Evolutionary conservation across 2,113 vertebrate species (phyloP), one percentile per base, ranked within the genome.

Genomic region (Pycnonotus jocosus): DNA sequence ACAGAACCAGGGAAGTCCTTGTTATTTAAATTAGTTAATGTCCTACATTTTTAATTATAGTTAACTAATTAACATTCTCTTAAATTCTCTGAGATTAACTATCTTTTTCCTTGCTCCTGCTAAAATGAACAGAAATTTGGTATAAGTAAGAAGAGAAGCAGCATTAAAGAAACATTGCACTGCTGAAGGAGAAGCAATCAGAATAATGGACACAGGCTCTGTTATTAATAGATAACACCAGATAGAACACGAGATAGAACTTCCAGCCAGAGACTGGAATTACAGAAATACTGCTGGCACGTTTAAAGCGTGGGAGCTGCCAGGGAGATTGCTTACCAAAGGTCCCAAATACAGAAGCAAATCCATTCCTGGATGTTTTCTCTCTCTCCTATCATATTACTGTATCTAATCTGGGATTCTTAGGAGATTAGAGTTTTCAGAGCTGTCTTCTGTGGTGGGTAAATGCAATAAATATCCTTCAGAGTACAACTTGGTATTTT

Each of bases 401-500:
- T 78, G 56, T 33, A 64, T 60, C 94, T 90, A 94, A 81, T 90
- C 86, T 76, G 58, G 82, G 80, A 90, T 90, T 95, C 56, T 53
- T 44, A 21, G n/a, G 72, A 88, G 88, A 94, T 93, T 17, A 83
- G 60, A 88, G 44, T 74, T 94, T 92, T 61, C 82, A 86, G 53
- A 90, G 64, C 56, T 93, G 82, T 84, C 82, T 95, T 86, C 60
- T 61, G 42, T 25, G n/a, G 57, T 88, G 56, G 28, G 61, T 88
- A 78, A 92, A 84, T 88, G 45, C 53, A 92, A 69, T 90, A 88
- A 95, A 95, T 79, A 95, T 45, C 82, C 82, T 71, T 74, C 82
- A 74, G 82, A 61, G 69, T 15, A 68, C 74, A 88, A n/a, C 53
- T 38, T 91, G 84, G 66, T 76, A 56, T 81, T 95, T 93, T 56